Base-by-base conservation (phyloP, 2,888 invertebrate genomes). In the Tuberolachnus salignus region DNA sequence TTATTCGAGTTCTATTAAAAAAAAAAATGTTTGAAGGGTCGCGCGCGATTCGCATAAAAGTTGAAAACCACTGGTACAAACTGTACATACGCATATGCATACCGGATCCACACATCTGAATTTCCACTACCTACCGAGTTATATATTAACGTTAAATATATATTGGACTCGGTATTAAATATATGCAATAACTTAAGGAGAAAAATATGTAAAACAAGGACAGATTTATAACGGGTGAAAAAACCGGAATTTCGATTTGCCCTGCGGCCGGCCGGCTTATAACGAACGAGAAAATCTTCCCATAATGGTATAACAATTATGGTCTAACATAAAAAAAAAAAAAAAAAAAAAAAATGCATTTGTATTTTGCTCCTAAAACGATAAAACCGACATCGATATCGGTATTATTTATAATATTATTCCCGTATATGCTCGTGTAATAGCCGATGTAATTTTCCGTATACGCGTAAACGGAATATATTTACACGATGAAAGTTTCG, bases 171-270 rank as follows among this genome's bases (percentile, higher is more conserved):
- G 59, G 59, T 71, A 34, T 51, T 46, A 46, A 46, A 71, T 53
- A 55, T 23, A 57, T 71, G 70, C 70, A 46, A 71, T 59, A 71
- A 59, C 71, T 71, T 49, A 26, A 59, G 46, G 71, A 46, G 26
- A n/a, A 46, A 57, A 49, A 70, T 26, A 46, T 49, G 55, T 63
- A 23, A 34, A 21, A 66, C 64, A 44, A 10, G 44, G 66, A 64
- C 64, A 23, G 53, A 55, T 55, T 74, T 66, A 55, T 66, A 55
- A 74, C 74, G 44, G 66, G 21, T 9, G 44, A 44, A 46, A 66
- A 66, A 66, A 75, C 75, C 75, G 75, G 75, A 75, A 72, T 72
- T 49, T 61, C 49, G 26, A 57, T 61, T 75, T 55, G 66, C 66
- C 66, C 53, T 34, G 55, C 21, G 55, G 66, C 34, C 55, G 44